These are phyloP conservation scores for Meliscaeva auricollis DNA, from an alignment of 2,888 invertebrate genomes.

Conservation along the genomic window DNA sequence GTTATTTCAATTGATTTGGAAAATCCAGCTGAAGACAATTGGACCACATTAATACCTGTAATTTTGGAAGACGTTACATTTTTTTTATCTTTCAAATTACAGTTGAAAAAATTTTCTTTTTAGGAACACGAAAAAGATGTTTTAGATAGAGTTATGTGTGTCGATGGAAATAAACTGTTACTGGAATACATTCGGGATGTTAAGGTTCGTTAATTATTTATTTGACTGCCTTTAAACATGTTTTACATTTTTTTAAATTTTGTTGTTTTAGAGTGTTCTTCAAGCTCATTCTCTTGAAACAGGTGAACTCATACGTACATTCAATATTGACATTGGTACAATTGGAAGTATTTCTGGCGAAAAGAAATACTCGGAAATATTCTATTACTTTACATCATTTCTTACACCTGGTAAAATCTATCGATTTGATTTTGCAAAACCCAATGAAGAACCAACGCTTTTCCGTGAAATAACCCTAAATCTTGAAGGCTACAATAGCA, in stretches of 20 bases:
- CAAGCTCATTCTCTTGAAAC: conserved; percentile 90
- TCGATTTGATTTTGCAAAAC: conserved; percentile 90
- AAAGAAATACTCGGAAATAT: conserved; percentile 94
- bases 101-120: not conserved
- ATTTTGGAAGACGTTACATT: not conserved
- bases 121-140: conserved; percentile 93
- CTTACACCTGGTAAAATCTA: conserved; percentile 94
- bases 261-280: conserved; percentile 89
- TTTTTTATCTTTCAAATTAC: not conserved
- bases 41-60: conserved; percentile 91
- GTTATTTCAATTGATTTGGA: conserved; percentile 93
- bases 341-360: conserved; percentile 93
- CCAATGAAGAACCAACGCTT: conserved; percentile 87
- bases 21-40: conserved; percentile 89
- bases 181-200: conserved; percentile 97
- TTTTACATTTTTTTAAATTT: conserved; percentile 14
- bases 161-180: conserved; percentile 93
- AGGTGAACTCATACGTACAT: conserved; percentile 89
- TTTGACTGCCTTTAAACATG: not conserved
- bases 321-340: conserved; percentile 94
- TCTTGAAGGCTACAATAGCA: conserved; percentile 92
- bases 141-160: conserved; percentile 94
- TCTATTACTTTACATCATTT: conserved; percentile 97
- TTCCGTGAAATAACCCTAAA: conserved; percentile 92
- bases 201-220: conserved; percentile 87